Percentiles rank a stretch among this genome's conserved stretches.
These are phyloP conservation scores for Sturnira hondurensis DNA, from an alignment of 2,113 vertebrate genomes.

Conservation along the genomic window DNA sequence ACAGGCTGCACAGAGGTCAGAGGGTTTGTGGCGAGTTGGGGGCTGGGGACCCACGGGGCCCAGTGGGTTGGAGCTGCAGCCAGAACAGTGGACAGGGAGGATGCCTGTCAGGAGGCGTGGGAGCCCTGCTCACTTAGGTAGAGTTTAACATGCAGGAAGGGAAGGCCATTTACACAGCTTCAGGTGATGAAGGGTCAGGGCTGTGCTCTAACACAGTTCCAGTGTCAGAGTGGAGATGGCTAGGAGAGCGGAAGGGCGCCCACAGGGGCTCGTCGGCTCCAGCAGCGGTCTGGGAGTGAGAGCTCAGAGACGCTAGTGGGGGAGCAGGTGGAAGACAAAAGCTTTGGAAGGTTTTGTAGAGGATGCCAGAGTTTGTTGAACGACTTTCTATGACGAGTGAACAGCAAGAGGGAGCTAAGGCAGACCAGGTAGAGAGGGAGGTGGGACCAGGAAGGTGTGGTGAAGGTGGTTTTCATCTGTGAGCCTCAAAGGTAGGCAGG, in stretches of 20 bases:
- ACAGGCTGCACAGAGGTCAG: too few species aligned
- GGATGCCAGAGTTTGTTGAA: background rate
- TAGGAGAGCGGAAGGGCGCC: background rate
- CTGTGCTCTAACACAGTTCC: background rate
- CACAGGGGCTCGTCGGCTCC: background rate
- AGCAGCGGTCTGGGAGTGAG: rapidly evolving
- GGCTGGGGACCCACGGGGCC: background rate
- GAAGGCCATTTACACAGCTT: rapidly evolving
- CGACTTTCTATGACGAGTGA: background rate
- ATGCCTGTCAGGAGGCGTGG: background rate
- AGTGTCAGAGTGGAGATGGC: background rate
- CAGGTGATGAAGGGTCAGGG: background rate
- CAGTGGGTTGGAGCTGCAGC: background rate
- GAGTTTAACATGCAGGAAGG: rapidly evolving
- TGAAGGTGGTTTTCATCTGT: background rate
- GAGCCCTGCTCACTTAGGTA: rapidly evolving
- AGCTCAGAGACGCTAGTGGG: rapidly evolving
- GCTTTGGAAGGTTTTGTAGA: background rate
- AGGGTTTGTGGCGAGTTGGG: background rate
- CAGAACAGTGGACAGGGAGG: background rate
- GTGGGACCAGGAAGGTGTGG: too few species aligned
- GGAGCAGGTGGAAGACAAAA: background rate
- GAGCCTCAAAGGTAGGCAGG: background rate
- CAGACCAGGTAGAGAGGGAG: background rate
- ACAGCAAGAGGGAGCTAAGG: background rate